Percentiles rank a stretch among this genome's conserved stretches.
These are phyloP conservation scores for Hoplostethus mediterraneus DNA, from an alignment of 2,797 vertebrate species.

Conservation along the genomic window DNA sequence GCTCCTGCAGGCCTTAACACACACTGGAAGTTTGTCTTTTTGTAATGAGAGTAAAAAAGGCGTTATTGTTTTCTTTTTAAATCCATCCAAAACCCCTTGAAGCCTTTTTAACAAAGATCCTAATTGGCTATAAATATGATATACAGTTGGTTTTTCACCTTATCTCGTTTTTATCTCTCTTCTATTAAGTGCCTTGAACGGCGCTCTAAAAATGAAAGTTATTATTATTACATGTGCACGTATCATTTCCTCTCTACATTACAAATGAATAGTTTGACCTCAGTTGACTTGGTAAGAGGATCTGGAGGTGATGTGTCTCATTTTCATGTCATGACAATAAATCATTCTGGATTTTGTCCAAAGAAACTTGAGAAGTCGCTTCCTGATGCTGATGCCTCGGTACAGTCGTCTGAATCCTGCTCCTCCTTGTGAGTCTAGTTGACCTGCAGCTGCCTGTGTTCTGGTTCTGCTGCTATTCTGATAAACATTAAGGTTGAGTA, in stretches of 20 bases:
- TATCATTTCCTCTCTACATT: too few species aligned
- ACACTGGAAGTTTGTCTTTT: constrained; percentile 56
- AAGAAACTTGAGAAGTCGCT: constrained; percentile 2
- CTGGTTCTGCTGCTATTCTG: constrained; percentile 43
- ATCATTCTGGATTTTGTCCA: constrained; percentile 7
- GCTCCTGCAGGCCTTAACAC: constrained; percentile 30
- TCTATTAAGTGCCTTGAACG: too few species aligned
- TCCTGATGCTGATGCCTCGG: constrained; percentile 6
- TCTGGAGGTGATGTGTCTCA: constrained; percentile 1
- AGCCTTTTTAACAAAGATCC: not conserved
- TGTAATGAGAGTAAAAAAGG: constrained; percentile 30
- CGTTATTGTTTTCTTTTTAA: constrained; percentile 34
- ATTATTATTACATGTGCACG: too few species aligned
- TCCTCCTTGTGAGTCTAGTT: constrained; percentile 13
- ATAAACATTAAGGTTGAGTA: constrained; percentile 56
- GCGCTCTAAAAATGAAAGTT: too few species aligned
- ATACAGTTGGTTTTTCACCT: not conserved
- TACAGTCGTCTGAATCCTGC: not conserved
- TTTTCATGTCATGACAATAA: too few species aligned
- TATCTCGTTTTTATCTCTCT: too few species aligned
- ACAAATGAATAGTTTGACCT: not conserved
- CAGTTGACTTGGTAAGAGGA: not conserved
- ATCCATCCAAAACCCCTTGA: not conserved
- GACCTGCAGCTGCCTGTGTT: constrained; percentile 49
- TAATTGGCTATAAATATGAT: not conserved